Evolutionary conservation across 2,888 invertebrate genomes (phyloP), one percentile per base, ranked within the genome.

Genomic region (Heliconius ethilla): DNA sequence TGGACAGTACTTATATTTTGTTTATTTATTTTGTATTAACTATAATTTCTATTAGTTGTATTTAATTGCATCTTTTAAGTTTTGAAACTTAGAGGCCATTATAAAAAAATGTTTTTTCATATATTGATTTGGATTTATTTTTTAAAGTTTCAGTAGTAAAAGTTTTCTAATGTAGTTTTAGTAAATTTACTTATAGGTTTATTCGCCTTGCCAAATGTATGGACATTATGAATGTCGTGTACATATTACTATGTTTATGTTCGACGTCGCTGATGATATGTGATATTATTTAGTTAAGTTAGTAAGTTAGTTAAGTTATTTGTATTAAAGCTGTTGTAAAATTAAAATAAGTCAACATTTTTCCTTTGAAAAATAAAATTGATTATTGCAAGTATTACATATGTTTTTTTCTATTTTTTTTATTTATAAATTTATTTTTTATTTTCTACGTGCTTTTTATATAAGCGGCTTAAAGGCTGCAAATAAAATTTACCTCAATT

Each of bases 211-310:
- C 87, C 86, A 87, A 86, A 85, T 83, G 83, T 78, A 66, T 77
- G 76, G 81, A 84, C 83, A 82, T 84, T 85, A 83, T 81, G 40
- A 82, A 82, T 81, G 78, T 80, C 66, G 33, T 77, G 77, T 78
- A 80, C 73, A 77, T 79, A 82, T 81, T 83, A 79, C 75, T 80
- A 77, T 80, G 79, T 83, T 80, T 83, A 79, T 84, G 86, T 83
- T 84, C 84, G 86, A 87, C 90, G 89, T 91, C 89, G 90, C 91
- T 92, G 90, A 86, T 91, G 90, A 92, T 91, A 92, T 93, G 93
- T 94, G 93, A 94, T 94, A 94, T 92, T 92, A 92, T 83, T 87
- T 89, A 91, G 89, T 85, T 91, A 89, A 86, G 87, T 85, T 89
- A 88, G 76, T 72, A 82, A 29, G 29, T 29, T 33, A 33, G 33